A percentile compares a stretch with the other conserved stretches of the same genome.
Evolutionary conservation across 2,797 vertebrate genomes (phyloP).

Genomic region (Lindbergichthys nudifrons): DNA sequence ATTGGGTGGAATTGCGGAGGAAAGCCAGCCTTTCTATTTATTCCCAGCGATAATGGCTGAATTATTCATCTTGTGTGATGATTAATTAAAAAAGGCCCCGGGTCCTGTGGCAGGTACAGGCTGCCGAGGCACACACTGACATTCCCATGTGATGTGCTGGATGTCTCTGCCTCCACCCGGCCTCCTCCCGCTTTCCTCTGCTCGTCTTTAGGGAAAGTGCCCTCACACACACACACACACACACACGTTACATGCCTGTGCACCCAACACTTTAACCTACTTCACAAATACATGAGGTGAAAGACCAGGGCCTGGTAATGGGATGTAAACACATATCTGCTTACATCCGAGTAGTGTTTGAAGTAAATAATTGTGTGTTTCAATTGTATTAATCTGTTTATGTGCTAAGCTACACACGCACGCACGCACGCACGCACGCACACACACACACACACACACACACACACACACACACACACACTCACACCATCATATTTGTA

Average conservation of each 20-base stretch:
- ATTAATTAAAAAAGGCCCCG: slow-evolving; percentile 87
- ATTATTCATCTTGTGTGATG: slow-evolving; percentile 87
- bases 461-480: neutral
- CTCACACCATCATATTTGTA: neutral
- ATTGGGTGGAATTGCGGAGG: slow-evolving; percentile 71
- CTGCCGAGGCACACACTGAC: slow-evolving; percentile 80
- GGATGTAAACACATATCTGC: slow-evolving; percentile 24
- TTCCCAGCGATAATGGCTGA: slow-evolving; percentile 83
- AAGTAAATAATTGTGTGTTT: neutral
- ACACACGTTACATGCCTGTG: slow-evolving; percentile 46
- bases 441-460: slow-evolving; percentile 4
- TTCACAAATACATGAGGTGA: slow-evolving; percentile 62
- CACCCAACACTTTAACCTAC: slow-evolving; percentile 65
- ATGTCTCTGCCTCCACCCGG: slow-evolving; percentile 62
- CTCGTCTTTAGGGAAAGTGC: slow-evolving; percentile 60
- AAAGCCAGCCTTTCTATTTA: slow-evolving; percentile 78
- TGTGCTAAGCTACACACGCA: slow-evolving; percentile 6
- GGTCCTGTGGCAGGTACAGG: slow-evolving; percentile 85
- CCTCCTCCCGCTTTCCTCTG: slow-evolving; percentile 46
- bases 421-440: neutral
- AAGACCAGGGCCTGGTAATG: slow-evolving; percentile 38
- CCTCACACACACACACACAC: slow-evolving; percentile 36
- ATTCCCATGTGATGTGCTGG: slow-evolving; percentile 79
- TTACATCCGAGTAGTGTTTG: neutral
- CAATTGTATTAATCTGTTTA: neutral